These are phyloP conservation scores for Ophioderma brevispina DNA, from an alignment of 35 echinoderm and acorn worm genomes.

Conservation along the genomic window DNA sequence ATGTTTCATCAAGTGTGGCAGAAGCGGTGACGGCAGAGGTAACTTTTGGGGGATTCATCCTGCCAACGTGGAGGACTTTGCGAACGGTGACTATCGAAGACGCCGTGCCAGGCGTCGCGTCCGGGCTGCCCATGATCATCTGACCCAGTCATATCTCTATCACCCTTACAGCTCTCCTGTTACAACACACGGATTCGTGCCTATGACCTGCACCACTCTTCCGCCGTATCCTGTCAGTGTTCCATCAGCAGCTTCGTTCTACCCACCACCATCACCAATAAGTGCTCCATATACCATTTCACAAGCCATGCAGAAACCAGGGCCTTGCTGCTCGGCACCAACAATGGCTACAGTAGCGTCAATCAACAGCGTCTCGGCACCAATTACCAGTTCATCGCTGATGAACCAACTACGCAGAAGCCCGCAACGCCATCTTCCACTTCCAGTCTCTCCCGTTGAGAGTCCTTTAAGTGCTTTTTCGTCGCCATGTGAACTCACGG, in stretches of 20 bases:
- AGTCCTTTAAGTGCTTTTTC: neutral
- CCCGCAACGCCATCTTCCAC: neutral
- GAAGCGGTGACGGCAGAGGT: slow-evolving; percentile 88
- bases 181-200: slow-evolving; percentile 9
- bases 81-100: slow-evolving; percentile 79
- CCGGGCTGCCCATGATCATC: slow-evolving; percentile 43
- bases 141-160: slow-evolving; percentile 38
- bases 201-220: slow-evolving; percentile 28
- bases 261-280: neutral
- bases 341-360: neutral
- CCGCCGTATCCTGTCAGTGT: neutral
- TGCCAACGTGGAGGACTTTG: slow-evolving; percentile 82
- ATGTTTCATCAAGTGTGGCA: slow-evolving; percentile 91
- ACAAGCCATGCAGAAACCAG: neutral
- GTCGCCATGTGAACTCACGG: neutral
- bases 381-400: neutral
- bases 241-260: neutral
- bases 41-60: slow-evolving; percentile 97
- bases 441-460: neutral
- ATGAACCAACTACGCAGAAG: neutral
- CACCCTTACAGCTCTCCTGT: neutral
- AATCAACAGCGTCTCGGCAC: neutral
- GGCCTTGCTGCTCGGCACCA: neutral
- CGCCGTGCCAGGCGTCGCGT: slow-evolving; percentile 87
- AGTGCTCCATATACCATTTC: neutral